phyloP scores from a whole-genome alignment of 2,113 vertebrate species.

The Nycticryphes semicollaris region DNA sequence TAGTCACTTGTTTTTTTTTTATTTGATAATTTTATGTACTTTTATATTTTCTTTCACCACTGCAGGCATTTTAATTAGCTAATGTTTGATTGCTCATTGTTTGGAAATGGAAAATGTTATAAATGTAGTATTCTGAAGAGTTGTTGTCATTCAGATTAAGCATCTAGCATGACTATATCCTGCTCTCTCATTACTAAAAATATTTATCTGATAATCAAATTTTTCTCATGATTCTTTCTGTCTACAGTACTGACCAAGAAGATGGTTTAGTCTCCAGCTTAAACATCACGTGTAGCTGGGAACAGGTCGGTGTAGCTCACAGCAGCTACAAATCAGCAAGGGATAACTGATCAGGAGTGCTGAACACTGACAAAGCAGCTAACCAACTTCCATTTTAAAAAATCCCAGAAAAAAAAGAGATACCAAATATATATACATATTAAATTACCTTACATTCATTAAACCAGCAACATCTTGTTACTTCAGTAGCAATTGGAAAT shows the following conservation, averaged over 20 bases:
- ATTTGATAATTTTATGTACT: conserved; percentile 29
- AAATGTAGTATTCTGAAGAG: conserved; percentile 2
- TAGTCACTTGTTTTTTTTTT: neutral
- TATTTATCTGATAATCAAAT: neutral
- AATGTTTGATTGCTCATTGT: conserved; percentile 41
- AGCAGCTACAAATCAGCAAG: neutral
- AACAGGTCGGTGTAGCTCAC: neutral
- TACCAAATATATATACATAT: neutral
- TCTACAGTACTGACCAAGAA: neutral
- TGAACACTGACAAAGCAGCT: neutral
- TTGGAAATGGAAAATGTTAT: conserved; percentile 18
- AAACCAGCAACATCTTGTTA: neutral
- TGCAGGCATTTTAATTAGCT: conserved; percentile 46
- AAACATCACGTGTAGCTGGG: neutral
- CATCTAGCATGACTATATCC: neutral
- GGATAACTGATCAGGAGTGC: neutral
- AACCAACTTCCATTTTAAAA: neutral
- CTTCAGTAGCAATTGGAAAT: neutral
- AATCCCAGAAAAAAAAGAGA: neutral
- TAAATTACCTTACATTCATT: neutral
- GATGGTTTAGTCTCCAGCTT: neutral
- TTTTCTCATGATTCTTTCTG: neutral
- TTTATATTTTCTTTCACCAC: conserved; percentile 52
- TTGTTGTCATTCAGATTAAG: conserved; percentile 6
- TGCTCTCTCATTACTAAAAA: conserved; percentile 17